Conservation (phyloP, 2,797 vertebrate genomes). For the Oophaga sylvatica region DNA sequence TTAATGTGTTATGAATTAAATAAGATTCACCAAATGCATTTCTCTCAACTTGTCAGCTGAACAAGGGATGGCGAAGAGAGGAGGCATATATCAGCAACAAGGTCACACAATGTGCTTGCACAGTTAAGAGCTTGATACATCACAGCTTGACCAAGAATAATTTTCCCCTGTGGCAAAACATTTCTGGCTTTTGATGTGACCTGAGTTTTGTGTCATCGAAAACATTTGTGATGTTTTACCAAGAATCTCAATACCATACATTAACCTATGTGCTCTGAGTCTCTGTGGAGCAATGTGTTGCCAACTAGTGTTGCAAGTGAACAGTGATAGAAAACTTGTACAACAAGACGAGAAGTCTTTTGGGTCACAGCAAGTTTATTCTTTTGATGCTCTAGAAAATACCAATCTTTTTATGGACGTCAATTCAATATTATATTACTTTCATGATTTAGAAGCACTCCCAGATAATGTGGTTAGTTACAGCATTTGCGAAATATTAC, state of each 20-base stretch:
- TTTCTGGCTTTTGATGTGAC: constrained; percentile 44
- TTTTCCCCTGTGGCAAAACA: constrained; percentile 48
- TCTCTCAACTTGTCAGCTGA: constrained; percentile 23
- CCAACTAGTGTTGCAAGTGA: constrained; percentile 31
- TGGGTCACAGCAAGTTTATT: constrained; percentile 34
- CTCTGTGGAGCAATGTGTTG: constrained; percentile 44
- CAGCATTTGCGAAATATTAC: too few species aligned
- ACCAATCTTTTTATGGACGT: background rate
- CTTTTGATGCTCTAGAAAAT: background rate
- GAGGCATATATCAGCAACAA: constrained; percentile 50
- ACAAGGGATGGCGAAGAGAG: constrained; percentile 10
- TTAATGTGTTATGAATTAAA: constrained; percentile 52
- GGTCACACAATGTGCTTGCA: constrained; percentile 32
- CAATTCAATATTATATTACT: background rate
- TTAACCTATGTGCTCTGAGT: constrained; percentile 43
- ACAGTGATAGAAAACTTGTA: constrained; percentile 49
- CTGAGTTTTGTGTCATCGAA: constrained; percentile 30
- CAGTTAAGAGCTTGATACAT: constrained; percentile 33
- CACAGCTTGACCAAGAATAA: constrained; percentile 42
- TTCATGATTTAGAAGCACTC: too few species aligned
- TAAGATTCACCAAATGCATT: constrained; percentile 13
- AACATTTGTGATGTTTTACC: constrained; percentile 18
- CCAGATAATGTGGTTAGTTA: too few species aligned
- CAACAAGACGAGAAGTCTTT: constrained; percentile 50
- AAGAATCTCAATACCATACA: constrained; percentile 40